These are phyloP conservation scores for Acrocephalus scirpaceus DNA, from an alignment of 2,797 vertebrate genomes.

Conservation along the genomic window DNA sequence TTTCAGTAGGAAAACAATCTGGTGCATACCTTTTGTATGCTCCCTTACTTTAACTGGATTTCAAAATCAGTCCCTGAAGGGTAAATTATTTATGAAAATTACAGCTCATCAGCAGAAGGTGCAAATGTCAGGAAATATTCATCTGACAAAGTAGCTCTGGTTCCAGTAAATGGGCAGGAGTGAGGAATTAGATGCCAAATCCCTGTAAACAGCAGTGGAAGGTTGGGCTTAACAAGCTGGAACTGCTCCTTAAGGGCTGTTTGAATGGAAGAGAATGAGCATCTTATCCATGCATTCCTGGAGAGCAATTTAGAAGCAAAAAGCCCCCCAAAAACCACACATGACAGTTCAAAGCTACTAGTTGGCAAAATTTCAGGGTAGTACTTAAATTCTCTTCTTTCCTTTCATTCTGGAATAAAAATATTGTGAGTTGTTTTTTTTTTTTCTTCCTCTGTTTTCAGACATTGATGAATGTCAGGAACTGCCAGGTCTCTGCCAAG, in stretches of 20 bases:
- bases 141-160: neutral
- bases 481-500: slow-evolving; percentile 85
- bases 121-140: neutral
- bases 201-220: neutral
- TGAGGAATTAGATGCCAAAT: neutral
- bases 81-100: neutral
- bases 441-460: slow-evolving; percentile 36
- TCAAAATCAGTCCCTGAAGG: neutral
- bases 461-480: slow-evolving; percentile 89
- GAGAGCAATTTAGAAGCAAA: neutral
- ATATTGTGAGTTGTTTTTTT: neutral
- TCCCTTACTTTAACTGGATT: neutral
- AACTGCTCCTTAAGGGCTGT: neutral
- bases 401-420: slow-evolving; percentile 1
- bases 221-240: neutral
- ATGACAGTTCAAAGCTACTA: neutral
- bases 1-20: neutral
- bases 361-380: neutral
- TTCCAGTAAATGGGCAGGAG: neutral
- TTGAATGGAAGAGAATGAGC: neutral
- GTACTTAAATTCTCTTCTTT: neutral
- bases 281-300: neutral
- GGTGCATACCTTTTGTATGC: neutral
- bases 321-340: neutral
- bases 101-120: neutral